Evolutionary conservation across 64 coral and sea anemone genomes (phyloP), one percentile per base, ranked within the genome.

Genomic region (Pocillopora verrucosa): DNA sequence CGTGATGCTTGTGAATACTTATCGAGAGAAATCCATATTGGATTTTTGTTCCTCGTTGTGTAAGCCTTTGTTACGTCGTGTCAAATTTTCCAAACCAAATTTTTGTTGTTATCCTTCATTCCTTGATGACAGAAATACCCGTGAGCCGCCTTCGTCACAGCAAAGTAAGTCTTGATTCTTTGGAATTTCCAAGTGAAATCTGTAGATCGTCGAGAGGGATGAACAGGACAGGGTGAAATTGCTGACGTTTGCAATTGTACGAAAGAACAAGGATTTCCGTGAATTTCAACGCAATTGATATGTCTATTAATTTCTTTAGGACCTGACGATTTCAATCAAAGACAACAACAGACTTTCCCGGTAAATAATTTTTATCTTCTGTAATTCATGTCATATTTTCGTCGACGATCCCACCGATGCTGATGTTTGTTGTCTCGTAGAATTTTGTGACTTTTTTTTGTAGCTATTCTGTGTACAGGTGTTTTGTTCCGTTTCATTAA

Each of bases 151-250:
- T 76, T 80, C 91, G 67, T 92, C 94, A 70, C 91, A 93, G 51
- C 91, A 76, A 88, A 92, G 94, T 96, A 96, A 90, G 94, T 93
- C 25, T 51, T 86, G 65, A 65, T 87, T 90, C 58, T 80, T 67
- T 94, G 36, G 20, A 61, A 90, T 87, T 90, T 87, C 19, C n/a
- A 9, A 51, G 63, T 51, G 67, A 5, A 13, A 84, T n/a, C 37
- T 67, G 22, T 12, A 56, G 10, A 6, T 26, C 62, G 16, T n/a
- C 36, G 68, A 25, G n/a, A 37, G 80, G 80, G 63, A 11, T 20
- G 15, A 82, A 64, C 17, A 30, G 35, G 79, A 25, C 20, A 24
- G 16, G 79, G 14, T 14, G 41, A 84, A 70, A 68, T 9, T 84
- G 80, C 80, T 84, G 80, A 84, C 80, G 80, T 69, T 84, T 68